Evolutionary conservation across 2,113 vertebrate species (phyloP).

Genomic region (Otis tarda): DNA sequence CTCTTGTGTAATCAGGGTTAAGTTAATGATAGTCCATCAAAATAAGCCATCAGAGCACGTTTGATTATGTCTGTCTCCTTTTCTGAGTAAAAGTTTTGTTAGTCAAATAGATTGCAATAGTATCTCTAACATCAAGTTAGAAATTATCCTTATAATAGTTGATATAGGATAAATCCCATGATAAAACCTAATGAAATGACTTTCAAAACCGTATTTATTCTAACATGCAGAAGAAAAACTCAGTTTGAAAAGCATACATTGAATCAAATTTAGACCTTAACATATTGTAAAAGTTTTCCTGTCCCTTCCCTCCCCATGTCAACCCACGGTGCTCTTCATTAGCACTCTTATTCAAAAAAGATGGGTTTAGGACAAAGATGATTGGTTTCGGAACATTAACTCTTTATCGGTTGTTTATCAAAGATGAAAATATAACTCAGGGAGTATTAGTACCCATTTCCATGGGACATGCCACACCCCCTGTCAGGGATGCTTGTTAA

Average conservation of each 20-base stretch:
- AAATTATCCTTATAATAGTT: background rate
- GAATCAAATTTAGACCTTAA: background rate
- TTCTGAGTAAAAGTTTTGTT: background rate
- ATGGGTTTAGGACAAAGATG: background rate
- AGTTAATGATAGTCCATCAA: background rate
- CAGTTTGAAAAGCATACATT: background rate
- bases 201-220: background rate
- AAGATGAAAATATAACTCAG: background rate
- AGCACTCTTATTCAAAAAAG: background rate
- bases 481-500: background rate
- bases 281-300: background rate
- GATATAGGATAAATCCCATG: accelerated
- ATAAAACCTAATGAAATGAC: background rate
- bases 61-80: background rate
- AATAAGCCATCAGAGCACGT: background rate
- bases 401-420: background rate
- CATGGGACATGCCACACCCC: background rate
- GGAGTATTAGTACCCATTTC: background rate
- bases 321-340: background rate
- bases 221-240: background rate
- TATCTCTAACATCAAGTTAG: background rate
- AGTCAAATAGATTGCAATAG: background rate
- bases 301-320: background rate
- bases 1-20: background rate
- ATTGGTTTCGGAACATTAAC: background rate